Evolutionary conservation across 1,140 invertebrate genomes (phyloP), one percentile per base, ranked within the genome.

Genomic region (Bursaphelenchus mucronatus): DNA sequence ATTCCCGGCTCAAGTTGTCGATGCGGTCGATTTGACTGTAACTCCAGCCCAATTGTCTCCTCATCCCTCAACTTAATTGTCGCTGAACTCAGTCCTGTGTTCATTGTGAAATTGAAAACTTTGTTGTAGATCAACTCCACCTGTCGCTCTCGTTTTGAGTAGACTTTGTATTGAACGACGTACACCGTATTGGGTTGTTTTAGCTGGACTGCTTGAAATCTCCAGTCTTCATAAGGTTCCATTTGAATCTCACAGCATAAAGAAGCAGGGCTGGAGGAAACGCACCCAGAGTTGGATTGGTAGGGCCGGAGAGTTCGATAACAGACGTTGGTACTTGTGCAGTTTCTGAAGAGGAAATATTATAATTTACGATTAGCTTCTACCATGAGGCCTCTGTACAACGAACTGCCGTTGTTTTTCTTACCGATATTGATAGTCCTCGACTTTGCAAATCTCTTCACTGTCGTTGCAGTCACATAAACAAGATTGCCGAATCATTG

Each of bases 181-280:
- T 44, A n/a, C 5, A 15, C 41, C 44, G 47, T 50, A 9, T 59
- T 44, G 2, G 57, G 57, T 39, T 59, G 57, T 50, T 59, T 59
- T 3, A 59, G 41, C 11, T 39, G 13, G 11, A 59, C 57, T 11
- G 57, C 57, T 59, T 59, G 41, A 9, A 59, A 59, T 50, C 45
- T 17, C 57, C 15, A 17, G 13, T 59, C 11, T 43, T 59, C 45
- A 7, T 59, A 59, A 17, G 57, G 57, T 11, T 59, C 57, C 13
- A 59, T 59, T 59, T 43, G 57, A 45, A 59, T 50, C 52, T 59
- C 13, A 50, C 57, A 59, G 57, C 57, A 59, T 30, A 59, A 9
- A 13, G 41, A 15, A 11, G 57, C 58, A 39, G 41, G 13, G 19
- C 57, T 9, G 19, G 57, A 59, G 13, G 57, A 44, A 30, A 50